phyloP scores from a whole-genome alignment of 1,140 invertebrate genomes.

The Drosophila kohkoa region DNA sequence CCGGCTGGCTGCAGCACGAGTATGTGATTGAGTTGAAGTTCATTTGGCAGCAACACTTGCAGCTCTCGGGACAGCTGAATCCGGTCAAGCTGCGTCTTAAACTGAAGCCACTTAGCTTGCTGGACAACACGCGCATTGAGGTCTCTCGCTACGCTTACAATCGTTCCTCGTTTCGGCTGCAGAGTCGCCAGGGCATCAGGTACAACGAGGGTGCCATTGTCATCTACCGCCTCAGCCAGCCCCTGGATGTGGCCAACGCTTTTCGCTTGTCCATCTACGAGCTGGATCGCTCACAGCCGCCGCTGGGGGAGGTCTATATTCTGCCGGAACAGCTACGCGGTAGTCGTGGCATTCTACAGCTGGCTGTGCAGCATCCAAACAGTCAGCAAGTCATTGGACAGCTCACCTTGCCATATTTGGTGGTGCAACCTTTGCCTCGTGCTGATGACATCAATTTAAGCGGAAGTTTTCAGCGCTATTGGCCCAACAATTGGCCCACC shows the following conservation, averaged over 20 bases:
- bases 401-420: conserved; percentile 87
- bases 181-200: conserved; percentile 42
- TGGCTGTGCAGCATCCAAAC: conserved; percentile 76
- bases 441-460: conserved; percentile 90
- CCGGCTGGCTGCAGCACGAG: conserved; percentile 89
- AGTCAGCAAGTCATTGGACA: conserved; percentile 75
- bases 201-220: conserved; percentile 57
- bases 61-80: conserved; percentile 5
- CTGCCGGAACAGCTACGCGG: conserved; percentile 78
- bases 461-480: conserved; percentile 92
- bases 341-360: conserved; percentile 90
- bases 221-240: conserved; percentile 66
- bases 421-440: conserved; percentile 90
- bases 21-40: conserved; percentile 94
- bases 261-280: conserved; percentile 55
- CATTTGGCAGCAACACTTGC: conserved; percentile 66
- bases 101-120: conserved; percentile 47
- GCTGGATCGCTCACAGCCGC: conserved; percentile 6
- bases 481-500: conserved; percentile 92
- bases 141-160: conserved; percentile 62
- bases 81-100: conserved; percentile 47
- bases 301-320: conserved; percentile 93
- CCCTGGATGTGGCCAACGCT: conserved; percentile 47
- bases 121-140: conserved; percentile 62
- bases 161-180: conserved; percentile 56